Evolutionary conservation across 2,888 invertebrate genomes (phyloP), one percentile per base, ranked within the genome.

Genomic region (Dicyrtomina minuta): DNA sequence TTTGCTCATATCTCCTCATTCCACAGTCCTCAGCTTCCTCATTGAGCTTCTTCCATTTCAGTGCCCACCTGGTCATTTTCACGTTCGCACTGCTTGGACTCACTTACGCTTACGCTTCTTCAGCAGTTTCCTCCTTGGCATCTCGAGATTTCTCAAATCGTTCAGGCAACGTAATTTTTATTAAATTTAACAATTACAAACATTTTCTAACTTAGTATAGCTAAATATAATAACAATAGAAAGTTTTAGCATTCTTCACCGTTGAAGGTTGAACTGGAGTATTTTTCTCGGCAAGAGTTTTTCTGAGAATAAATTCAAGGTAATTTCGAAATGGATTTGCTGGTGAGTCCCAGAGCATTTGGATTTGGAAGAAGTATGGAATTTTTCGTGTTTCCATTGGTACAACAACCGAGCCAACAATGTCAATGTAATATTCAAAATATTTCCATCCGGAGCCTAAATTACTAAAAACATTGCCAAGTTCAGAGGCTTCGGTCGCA

Each of bases 321-420:
- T 95, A 96, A 76, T 92, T 91, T 0, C 93, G 89, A 74, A 96
- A 85, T 60, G 90, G 90, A 75, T 91, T 91, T 66, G 93, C 92
- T 15, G 93, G 92, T 78, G 90, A 90, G 82, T 92, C 92, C 79
- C 88, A 90, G 81, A 74, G 71, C 73, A 77, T 74, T 75, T n/a
- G n/a, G n/a, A n/a, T n/a, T n/a, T 76, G 76, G 53, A 93, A 93
- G 83, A 96, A 96, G 82, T 94, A 92, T 0, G 95, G 93, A 76
- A 93, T 93, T 68, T 93, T 87, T 1, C 91, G 86, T 0, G 96
- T 93, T 59, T n/a, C n/a, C n/a, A n/a, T n/a, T n/a, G n/a, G n/a
- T n/a, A n/a, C n/a, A n/a, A n/a, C n/a, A n/a, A n/a, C n/a, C n/a
- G n/a, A n/a, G n/a, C n/a, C n/a, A n/a, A n/a, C n/a, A n/a, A n/a